Conservation (phyloP, 1,140 invertebrate species). For the Drosophila seguyi region DNA sequence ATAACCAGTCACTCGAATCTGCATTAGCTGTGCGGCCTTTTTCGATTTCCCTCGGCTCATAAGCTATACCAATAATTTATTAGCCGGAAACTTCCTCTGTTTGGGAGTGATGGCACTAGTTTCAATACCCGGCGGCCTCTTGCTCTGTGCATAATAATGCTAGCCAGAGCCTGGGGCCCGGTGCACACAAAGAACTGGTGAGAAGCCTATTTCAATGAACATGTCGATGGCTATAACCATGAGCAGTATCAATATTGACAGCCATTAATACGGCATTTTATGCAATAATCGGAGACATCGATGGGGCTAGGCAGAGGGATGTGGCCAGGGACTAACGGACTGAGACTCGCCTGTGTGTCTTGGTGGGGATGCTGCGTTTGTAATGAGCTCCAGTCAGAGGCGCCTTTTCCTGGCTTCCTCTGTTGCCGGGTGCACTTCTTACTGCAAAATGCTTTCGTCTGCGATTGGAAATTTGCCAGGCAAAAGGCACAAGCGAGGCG, state of each 20-base stretch:
- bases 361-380: constrained; percentile 57
- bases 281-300: constrained; percentile 51
- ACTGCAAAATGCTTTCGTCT: constrained; percentile 63
- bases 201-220: constrained; percentile 4
- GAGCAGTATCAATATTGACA: constrained; percentile 64
- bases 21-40: constrained; percentile 1
- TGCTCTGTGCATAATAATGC: constrained; percentile 2
- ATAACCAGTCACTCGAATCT: background rate
- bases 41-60: background rate
- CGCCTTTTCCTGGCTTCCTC: constrained; percentile 53
- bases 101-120: background rate
- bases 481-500: background rate
- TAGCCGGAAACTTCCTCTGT: constrained; percentile 11
- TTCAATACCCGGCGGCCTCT: constrained; percentile 13
- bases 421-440: constrained; percentile 51
- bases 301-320: background rate
- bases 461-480: constrained; percentile 64
- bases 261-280: constrained; percentile 62
- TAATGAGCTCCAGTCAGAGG: constrained; percentile 66
- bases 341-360: constrained; percentile 21
- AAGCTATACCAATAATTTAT: constrained; percentile 16
- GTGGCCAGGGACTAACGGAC: background rate
- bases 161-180: background rate
- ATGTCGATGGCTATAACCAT: constrained; percentile 29
- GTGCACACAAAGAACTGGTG: constrained; percentile 9